Conservation (phyloP, 2,797 vertebrate genomes). For the Eulemur coronatus region DNA sequence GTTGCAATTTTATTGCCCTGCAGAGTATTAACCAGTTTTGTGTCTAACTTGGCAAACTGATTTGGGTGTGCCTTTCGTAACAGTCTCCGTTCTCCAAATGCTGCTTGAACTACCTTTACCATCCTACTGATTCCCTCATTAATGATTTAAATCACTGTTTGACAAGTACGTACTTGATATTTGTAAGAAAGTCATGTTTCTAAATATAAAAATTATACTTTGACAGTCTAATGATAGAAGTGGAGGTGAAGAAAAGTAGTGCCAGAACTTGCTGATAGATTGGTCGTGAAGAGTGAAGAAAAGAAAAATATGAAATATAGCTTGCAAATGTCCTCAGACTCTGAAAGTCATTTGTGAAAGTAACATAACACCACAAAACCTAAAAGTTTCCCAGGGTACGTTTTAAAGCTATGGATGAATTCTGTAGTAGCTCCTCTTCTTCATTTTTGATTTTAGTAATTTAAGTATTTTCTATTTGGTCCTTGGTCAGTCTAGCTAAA, state of each 20-base stretch:
- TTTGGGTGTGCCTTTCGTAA: neutral
- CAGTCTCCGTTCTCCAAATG: neutral
- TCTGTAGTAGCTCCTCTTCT: neutral
- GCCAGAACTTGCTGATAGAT: neutral
- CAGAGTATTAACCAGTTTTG: neutral
- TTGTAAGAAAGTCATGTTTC: neutral
- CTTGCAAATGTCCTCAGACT: neutral
- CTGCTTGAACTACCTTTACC: neutral
- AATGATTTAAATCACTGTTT: neutral
- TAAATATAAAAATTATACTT: neutral
- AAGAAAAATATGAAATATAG: constrained; percentile 1
- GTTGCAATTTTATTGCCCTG: neutral
- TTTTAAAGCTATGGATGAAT: constrained; percentile 22
- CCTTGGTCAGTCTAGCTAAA: neutral
- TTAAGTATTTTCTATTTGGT: neutral
- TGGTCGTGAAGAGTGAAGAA: neutral
- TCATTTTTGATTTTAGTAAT: neutral
- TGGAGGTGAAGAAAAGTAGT: neutral
- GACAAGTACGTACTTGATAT: neutral
- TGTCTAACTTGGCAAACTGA: neutral
- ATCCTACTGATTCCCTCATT: neutral
- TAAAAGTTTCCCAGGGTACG: neutral
- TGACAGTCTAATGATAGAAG: neutral
- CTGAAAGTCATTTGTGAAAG: constrained; percentile 40
- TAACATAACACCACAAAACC: neutral